Percentiles rank a stretch among this genome's conserved stretches.
These are phyloP conservation scores for Poeciliopsis gracilis DNA, from an alignment of 2,797 vertebrate genomes.

Conservation along the genomic window DNA sequence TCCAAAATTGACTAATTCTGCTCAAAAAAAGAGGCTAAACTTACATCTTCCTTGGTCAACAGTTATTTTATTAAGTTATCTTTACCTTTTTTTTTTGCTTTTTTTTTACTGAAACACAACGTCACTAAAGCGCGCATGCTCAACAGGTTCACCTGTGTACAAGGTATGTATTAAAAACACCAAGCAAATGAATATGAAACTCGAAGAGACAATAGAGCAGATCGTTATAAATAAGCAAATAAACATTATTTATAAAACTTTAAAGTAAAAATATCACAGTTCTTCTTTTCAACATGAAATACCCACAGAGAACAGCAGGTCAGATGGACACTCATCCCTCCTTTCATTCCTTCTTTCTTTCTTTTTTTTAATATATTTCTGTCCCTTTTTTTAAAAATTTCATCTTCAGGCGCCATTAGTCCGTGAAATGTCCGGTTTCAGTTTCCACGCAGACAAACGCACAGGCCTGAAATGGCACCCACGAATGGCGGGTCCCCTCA, in stretches of 20 bases:
- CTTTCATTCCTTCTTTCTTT: slow-evolving; percentile 19
- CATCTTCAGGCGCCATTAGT: slow-evolving; percentile 66
- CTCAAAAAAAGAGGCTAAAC: slow-evolving; percentile 55
- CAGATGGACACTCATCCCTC: slow-evolving; percentile 66
- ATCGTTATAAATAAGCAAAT: slow-evolving; percentile 95
- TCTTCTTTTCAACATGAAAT: slow-evolving; percentile 85
- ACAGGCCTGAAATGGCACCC: slow-evolving; percentile 63
- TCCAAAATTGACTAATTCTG: slow-evolving; percentile 3
- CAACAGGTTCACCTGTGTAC: slow-evolving; percentile 89
- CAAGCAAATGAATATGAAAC: slow-evolving; percentile 89
- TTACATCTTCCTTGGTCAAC: slow-evolving; percentile 77
- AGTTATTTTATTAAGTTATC: slow-evolving; percentile 87
- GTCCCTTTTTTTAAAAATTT: slow-evolving; percentile 36
- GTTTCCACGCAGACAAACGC: slow-evolving; percentile 73
- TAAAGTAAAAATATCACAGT: slow-evolving; percentile 89
- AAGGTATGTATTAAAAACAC: slow-evolving; percentile 89
- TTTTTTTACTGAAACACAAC: slow-evolving; percentile 86
- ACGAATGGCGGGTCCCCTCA: slow-evolving; percentile 62
- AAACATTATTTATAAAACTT: slow-evolving; percentile 94
- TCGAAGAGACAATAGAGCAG: slow-evolving; percentile 84
- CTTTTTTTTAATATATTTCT: slow-evolving; percentile 27
- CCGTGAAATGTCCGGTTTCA: slow-evolving; percentile 72
- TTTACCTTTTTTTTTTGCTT: slow-evolving; percentile 79
- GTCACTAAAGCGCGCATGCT: slow-evolving; percentile 88
- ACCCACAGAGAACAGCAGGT: slow-evolving; percentile 80